phyloP scores from a whole-genome alignment of 30 jellyfish, hydroid and myxozoan species.

The Pseudorhiza aurosa region DNA sequence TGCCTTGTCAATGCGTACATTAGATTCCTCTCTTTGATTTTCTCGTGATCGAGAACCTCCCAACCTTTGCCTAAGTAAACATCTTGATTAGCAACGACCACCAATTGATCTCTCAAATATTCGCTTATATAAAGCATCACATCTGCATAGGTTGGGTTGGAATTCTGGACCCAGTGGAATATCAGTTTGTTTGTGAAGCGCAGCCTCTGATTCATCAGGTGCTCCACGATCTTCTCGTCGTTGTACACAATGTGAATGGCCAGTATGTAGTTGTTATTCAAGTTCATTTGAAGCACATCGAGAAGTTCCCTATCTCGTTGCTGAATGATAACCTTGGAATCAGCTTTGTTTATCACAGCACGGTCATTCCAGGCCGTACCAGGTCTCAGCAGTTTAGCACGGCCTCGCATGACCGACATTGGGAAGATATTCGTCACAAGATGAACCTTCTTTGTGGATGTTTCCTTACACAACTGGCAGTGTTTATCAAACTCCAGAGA shows the following conservation, averaged over 20 bases:
- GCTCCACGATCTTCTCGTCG: conserved; percentile 17
- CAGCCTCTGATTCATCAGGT: conserved; percentile 22
- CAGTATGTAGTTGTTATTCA: conserved; percentile 22
- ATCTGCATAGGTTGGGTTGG: conserved; percentile 58
- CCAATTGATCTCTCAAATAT: conserved; percentile 32
- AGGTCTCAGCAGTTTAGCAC: conserved; percentile 11
- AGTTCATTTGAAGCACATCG: conserved; percentile 47
- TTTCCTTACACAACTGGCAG: conserved; percentile 1
- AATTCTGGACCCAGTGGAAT: conserved; percentile 25
- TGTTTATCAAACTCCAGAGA: conserved; percentile 17
- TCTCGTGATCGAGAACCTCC: conserved; percentile 27
- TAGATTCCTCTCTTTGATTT: conserved; percentile 20
- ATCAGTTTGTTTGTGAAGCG: conserved; percentile 41
- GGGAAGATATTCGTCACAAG: conserved; percentile 27
- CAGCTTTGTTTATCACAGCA: background rate
- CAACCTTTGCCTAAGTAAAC: conserved; percentile 60
- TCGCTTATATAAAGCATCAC: conserved; percentile 38
- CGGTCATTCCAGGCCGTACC: conserved; percentile 32
- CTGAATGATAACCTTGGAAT: conserved; percentile 5
- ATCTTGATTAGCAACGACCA: conserved; percentile 61
- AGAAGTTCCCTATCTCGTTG: conserved; percentile 56
- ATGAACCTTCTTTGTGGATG: conserved; percentile 20
- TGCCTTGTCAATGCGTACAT: conserved; percentile 76
- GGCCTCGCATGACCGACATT: conserved; percentile 5
- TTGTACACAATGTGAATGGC: conserved; percentile 63